Conservation (phyloP, 1,140 invertebrate genomes). For the Zaprionus gabonicus region DNA sequence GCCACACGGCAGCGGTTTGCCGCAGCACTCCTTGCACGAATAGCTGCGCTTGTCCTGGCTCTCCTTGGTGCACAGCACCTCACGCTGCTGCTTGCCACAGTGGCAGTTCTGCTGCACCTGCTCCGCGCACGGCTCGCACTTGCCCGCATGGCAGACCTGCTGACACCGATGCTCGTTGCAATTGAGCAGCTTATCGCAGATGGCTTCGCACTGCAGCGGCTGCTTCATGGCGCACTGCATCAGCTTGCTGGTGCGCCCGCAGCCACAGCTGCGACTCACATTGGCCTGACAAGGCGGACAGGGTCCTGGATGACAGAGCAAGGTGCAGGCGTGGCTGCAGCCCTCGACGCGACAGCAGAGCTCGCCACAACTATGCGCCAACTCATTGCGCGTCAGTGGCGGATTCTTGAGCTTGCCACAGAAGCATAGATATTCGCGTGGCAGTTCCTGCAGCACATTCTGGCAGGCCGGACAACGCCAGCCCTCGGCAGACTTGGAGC, state of each 20-base stretch:
- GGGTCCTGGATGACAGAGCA: conserved; percentile 96
- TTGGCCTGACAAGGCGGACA: conserved; percentile 92
- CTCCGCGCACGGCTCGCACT: conserved; percentile 89
- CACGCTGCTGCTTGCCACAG: conserved; percentile 84
- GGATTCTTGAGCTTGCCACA: conserved; percentile 92
- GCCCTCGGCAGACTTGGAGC: conserved; percentile 90
- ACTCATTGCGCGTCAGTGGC: conserved; percentile 89
- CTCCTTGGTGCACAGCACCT: conserved; percentile 85
- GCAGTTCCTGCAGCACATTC: conserved; percentile 88
- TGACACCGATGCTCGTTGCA: conserved; percentile 91
- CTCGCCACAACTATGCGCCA: conserved; percentile 95
- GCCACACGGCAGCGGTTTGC: conserved; percentile 89
- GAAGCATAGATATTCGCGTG: conserved; percentile 92
- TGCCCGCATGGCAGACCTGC: conserved; percentile 90
- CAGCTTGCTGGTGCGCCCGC: conserved; percentile 88
- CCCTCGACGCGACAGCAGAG: conserved; percentile 89
- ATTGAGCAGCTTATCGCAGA: conserved; percentile 89
- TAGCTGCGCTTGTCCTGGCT: conserved; percentile 84
- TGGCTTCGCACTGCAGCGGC: conserved; percentile 89
- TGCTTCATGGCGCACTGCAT: conserved; percentile 90
- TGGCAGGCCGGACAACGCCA: conserved; percentile 98
- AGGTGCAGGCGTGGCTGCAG: conserved; percentile 93
- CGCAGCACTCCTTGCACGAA: conserved; percentile 90
- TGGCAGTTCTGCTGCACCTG: conserved; percentile 86
- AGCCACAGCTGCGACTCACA: conserved; percentile 89